Conservation (phyloP, 2,888 invertebrate species). For the Rhingia campestris region DNA sequence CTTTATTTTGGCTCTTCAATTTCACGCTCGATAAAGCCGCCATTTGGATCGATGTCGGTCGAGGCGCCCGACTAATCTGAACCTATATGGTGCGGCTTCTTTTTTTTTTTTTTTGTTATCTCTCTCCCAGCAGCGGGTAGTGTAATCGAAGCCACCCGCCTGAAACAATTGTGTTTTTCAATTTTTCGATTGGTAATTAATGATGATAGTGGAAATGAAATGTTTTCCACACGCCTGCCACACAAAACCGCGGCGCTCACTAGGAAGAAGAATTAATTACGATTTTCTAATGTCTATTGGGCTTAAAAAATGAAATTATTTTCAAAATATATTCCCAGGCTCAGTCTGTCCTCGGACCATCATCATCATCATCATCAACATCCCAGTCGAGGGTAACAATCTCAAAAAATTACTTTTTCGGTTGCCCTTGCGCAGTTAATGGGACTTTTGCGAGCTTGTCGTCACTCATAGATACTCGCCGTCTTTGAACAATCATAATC, state of each 20-base stretch:
- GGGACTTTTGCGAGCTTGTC: constrained; percentile 70
- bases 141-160: constrained; percentile 40
- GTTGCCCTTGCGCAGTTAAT: constrained; percentile 36
- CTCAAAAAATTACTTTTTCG: constrained; percentile 24
- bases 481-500: constrained; percentile 34
- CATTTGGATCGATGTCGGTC: constrained; percentile 30
- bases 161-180: constrained; percentile 41
- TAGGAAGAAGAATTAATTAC: constrained; percentile 50
- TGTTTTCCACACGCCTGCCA: constrained; percentile 23
- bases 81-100: constrained; percentile 20
- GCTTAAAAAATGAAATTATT: not conserved
- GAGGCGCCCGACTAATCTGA: constrained; percentile 13
- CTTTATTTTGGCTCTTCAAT: constrained; percentile 73
- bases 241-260: constrained; percentile 28
- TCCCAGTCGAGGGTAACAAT: constrained; percentile 22
- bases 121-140: not conserved
- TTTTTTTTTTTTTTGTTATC: constrained; percentile 6
- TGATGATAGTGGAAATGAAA: constrained; percentile 52
- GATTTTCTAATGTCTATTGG: constrained; percentile 40
- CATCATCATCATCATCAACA: no score
- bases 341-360: not conserved
- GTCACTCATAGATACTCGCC: constrained; percentile 8
- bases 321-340: constrained; percentile 31
- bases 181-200: constrained; percentile 56
- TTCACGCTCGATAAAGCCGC: constrained; percentile 68